Evolutionary conservation across 2,888 invertebrate species (phyloP).

Genomic region (Troilus luridus): DNA sequence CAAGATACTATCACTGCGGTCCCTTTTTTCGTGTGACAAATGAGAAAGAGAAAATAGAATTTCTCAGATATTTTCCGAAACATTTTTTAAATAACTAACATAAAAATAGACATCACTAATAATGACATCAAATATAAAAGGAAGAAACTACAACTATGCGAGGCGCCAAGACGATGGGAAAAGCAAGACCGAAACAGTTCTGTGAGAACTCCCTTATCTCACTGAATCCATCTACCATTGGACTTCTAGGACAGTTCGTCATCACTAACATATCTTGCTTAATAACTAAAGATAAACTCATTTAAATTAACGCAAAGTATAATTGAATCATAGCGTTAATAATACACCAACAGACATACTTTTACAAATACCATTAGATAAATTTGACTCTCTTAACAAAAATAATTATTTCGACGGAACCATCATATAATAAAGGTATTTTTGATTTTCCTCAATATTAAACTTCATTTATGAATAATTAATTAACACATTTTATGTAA

Average conservation of each 20-base stretch:
- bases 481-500: no score
- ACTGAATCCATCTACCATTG: not conserved
- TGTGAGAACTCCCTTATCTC: not conserved
- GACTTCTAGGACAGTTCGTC: not conserved
- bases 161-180: not conserved
- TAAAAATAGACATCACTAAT: not conserved
- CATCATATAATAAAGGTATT: no score
- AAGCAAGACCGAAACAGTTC: not conserved
- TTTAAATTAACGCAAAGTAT: not conserved
- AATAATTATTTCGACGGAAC: no score
- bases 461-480: no score
- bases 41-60: no score
- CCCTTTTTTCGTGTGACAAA: no score
- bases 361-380: no score
- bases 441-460: no score
- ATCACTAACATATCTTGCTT: no score
- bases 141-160: not conserved
- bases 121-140: not conserved
- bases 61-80: not conserved
- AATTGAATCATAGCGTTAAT: not conserved
- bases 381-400: no score
- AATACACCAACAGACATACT: no score
- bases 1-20: no score
- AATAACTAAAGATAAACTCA: not conserved
- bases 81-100: not conserved